phyloP scores from a whole-genome alignment of 2,797 vertebrate species.

The Ambastaia sidthimunki region DNA sequence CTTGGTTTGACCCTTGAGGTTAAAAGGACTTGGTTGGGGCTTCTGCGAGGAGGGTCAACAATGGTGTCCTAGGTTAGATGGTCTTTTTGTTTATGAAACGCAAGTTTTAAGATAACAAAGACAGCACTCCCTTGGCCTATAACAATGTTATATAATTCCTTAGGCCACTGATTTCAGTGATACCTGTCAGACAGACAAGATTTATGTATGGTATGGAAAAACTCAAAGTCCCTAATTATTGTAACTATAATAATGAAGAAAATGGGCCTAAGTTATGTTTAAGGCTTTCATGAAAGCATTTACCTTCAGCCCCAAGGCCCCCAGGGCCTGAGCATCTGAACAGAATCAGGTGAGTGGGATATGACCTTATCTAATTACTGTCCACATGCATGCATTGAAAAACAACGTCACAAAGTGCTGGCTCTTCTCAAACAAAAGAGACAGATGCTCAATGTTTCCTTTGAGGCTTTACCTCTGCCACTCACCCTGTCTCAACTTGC shows the following conservation, averaged over 20 bases:
- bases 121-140: no score
- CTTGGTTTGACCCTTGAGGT: no score
- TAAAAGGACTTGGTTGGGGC: no score
- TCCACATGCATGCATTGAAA: constrained; percentile 17
- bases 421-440: constrained; percentile 37
- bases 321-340: background rate
- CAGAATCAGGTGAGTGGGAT: background rate
- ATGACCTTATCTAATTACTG: constrained; percentile 34
- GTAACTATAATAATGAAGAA: background rate
- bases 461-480: background rate
- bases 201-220: no score
- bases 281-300: background rate
- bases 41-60: no score
- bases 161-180: no score
- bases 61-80: no score
- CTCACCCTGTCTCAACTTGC: constrained; percentile 47
- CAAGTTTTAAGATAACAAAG: no score
- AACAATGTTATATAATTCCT: no score
- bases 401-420: constrained; percentile 21
- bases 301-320: background rate
- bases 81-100: no score
- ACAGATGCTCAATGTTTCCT: constrained; percentile 27
- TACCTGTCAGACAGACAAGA: background rate
- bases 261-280: background rate
- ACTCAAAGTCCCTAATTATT: no score